These are phyloP conservation scores for Hycleus cichorii DNA, from an alignment of 1,140 invertebrate species.

Conservation along the genomic window DNA sequence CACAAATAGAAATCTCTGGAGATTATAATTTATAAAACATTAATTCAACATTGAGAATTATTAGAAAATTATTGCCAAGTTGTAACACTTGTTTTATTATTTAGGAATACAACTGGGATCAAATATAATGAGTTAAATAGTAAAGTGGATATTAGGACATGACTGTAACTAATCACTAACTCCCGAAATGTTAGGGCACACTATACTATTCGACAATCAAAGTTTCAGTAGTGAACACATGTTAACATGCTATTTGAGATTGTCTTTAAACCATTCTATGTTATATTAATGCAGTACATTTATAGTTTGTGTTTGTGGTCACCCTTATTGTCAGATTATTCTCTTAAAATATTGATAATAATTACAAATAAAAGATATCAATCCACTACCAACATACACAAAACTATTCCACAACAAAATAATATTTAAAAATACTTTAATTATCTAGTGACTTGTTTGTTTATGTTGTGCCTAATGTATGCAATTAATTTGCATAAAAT, in stretches of 20 bases:
- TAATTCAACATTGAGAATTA: too few species aligned
- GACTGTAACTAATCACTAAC: slow-evolving; percentile 19
- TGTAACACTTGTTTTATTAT: too few species aligned
- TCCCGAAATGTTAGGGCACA: slow-evolving; percentile 1
- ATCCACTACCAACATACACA: too few species aligned
- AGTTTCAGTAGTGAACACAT: slow-evolving; percentile 21
- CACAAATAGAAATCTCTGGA: too few species aligned
- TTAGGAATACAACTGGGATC: slow-evolving; percentile 1
- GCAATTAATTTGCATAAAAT: too few species aligned
- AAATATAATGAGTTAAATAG: slow-evolving; percentile 13
- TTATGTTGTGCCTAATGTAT: too few species aligned
- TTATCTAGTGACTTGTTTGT: too few species aligned
- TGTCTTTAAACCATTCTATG: slow-evolving; percentile 11
- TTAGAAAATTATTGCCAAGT: too few species aligned
- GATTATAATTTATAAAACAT: too few species aligned
- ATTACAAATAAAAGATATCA: too few species aligned
- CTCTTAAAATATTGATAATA: neutral
- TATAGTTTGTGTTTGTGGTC: slow-evolving; percentile 14
- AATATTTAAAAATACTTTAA: too few species aligned
- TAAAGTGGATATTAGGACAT: slow-evolving; percentile 17
- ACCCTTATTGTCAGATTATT: neutral
- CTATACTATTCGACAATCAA: slow-evolving; percentile 19
- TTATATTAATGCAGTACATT: slow-evolving; percentile 15
- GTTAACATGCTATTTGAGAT: slow-evolving; percentile 21
- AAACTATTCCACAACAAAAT: too few species aligned